These are phyloP conservation scores for Avahi laniger DNA, from an alignment of 2,797 vertebrate genomes.

Conservation along the genomic window DNA sequence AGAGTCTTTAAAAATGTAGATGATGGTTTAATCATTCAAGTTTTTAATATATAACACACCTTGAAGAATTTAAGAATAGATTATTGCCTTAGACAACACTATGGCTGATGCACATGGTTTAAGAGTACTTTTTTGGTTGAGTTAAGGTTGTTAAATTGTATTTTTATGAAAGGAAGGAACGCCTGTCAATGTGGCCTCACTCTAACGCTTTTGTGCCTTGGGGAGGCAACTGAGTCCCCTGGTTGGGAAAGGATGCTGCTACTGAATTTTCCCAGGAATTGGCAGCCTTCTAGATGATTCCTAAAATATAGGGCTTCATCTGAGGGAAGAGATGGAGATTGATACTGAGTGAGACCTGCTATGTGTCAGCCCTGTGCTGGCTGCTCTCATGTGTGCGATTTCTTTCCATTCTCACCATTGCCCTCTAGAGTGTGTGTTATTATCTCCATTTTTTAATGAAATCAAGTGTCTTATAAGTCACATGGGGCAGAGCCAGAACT, in stretches of 20 bases:
- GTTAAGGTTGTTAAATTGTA: neutral
- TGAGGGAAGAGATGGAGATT: neutral
- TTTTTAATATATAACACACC: constrained; percentile 23
- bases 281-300: neutral
- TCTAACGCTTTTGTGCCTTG: neutral
- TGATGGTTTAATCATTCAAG: neutral
- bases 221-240: neutral
- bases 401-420: neutral
- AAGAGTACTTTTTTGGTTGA: constrained; percentile 30
- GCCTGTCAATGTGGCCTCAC: neutral
- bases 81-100: neutral
- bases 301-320: neutral
- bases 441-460: neutral
- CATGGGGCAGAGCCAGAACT: neutral
- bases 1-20: neutral
- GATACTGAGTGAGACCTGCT: accelerated
- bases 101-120: neutral
- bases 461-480: neutral
- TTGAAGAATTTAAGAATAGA: neutral
- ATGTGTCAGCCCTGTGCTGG: accelerated
- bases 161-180: neutral
- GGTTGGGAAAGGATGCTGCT: neutral
- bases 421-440: neutral
- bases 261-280: neutral
- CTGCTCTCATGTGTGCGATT: accelerated